phyloP scores from a whole-genome alignment of 2,888 invertebrate species.

The Machimus atricapillus region DNA sequence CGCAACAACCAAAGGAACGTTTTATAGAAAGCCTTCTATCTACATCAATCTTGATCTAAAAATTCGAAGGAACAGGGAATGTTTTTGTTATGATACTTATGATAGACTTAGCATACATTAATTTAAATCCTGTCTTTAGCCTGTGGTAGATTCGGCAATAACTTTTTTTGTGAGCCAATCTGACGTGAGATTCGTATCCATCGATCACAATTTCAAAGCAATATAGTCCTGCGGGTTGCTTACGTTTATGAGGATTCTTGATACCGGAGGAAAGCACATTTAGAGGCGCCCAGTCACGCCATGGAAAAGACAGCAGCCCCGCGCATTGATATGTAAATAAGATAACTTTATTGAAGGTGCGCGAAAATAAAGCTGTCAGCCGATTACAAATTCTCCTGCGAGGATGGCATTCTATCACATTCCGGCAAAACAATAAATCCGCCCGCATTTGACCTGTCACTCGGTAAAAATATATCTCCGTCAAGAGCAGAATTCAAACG shows the following conservation, averaged over 20 bases:
- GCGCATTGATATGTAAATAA: constrained; percentile 17
- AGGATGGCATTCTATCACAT: neutral
- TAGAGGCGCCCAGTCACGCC: neutral
- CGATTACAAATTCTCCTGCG: neutral
- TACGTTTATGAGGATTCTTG: neutral
- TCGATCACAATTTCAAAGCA: neutral
- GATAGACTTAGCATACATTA: neutral
- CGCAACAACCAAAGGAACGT: neutral
- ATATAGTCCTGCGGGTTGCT: neutral
- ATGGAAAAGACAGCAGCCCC: neutral
- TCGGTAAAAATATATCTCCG: neutral
- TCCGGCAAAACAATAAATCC: constrained; percentile 10
- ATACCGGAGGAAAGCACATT: neutral
- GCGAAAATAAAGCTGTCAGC: constrained; percentile 20
- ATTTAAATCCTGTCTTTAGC: neutral
- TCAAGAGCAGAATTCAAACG: neutral
- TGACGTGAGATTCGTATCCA: neutral
- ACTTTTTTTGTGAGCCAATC: neutral
- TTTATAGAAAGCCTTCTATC: neutral
- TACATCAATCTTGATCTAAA: neutral
- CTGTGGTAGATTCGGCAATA: neutral
- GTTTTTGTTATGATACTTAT: neutral
- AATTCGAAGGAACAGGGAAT: neutral
- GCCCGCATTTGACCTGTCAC: neutral
- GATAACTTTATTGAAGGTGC: constrained; percentile 14